Evolutionary conservation across 2,113 vertebrate genomes (phyloP), one percentile per base, ranked within the genome.

Genomic region (Dinomys branickii): DNA sequence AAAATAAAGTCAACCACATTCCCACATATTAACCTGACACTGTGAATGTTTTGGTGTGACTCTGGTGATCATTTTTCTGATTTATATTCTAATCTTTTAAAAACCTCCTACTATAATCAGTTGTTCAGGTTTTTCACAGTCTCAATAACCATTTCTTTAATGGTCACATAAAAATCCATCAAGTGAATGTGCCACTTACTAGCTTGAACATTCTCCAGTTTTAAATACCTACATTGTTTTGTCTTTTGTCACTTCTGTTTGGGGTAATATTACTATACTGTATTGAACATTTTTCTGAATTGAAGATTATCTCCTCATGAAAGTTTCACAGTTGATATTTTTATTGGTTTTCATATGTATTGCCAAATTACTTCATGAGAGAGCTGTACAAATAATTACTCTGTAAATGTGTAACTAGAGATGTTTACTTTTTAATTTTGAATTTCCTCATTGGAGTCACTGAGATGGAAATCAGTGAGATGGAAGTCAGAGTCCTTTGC

Each of bases 321-420:
- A 95, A 96, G 59, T 91, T 95, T 97, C 95, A 95, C 65, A 95
- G 91, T 86, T 88, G 44, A 44, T 86, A 88, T 83, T 97, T 96
- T 90, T 97, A 94, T 86, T 65, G 90, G 73, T 65, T 26, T 80
- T 50, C 6, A 33, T 38, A 47, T 12, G 3, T 5, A 8, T 41
- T 95, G 94, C 97, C 95, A 95, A 86, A 88, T 97, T 30, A 80
- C 88, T 94, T 75, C 88, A 59, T 6, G 61, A 94, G 89, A 81
- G 56, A 93, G 85, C 69, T 26, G n/a, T 52, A 30, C 61, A 24
- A 44, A 85, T 52, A 14, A 83, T 86, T 63, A 87, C 38, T 69
- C 50, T 22, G 89, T 47, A 58, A 78, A 61, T 69, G 26, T n/a
- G 30, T 35, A 65, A 65, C 65, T 59, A 58, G 93, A 75, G 94